Percentiles rank a stretch among this genome's conserved stretches.
Conservation (phyloP, 2,113 vertebrate species). For the Toxotes chatareus region DNA sequence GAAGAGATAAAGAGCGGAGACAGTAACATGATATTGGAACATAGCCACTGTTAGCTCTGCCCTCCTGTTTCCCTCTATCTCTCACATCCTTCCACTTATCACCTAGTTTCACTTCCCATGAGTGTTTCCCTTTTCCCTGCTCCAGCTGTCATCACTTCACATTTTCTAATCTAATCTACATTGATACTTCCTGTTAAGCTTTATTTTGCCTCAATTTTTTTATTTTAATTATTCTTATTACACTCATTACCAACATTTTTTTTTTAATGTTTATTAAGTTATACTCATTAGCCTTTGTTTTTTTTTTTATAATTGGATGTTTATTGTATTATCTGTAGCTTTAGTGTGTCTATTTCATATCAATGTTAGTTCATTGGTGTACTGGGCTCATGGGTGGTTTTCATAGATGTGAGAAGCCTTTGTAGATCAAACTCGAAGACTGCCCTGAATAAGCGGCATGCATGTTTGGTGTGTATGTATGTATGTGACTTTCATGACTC, state of each 20-base stretch:
- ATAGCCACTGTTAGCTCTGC: slow-evolving; percentile 8
- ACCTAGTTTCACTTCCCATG: slow-evolving; percentile 32
- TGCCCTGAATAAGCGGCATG: slow-evolving; percentile 56
- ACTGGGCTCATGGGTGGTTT: slow-evolving; percentile 62
- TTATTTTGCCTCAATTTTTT: slow-evolving; percentile 34
- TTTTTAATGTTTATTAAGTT: slow-evolving; percentile 67
- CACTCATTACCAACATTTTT: slow-evolving; percentile 51
- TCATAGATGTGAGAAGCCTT: slow-evolving; percentile 67
- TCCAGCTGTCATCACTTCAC: slow-evolving; percentile 28
- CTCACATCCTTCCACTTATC: slow-evolving; percentile 9
- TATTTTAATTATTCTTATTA: slow-evolving; percentile 37
- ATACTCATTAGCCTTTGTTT: slow-evolving; percentile 59
- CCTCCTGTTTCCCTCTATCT: slow-evolving; percentile 30
- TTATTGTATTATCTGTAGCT: slow-evolving; percentile 55
- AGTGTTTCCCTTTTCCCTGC: slow-evolving; percentile 22
- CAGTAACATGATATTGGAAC: slow-evolving; percentile 28
- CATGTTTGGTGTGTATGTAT: slow-evolving; percentile 36
- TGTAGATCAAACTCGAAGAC: slow-evolving; percentile 74
- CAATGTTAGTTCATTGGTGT: slow-evolving; percentile 51
- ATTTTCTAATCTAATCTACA: neutral
- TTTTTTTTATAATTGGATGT: slow-evolving; percentile 62
- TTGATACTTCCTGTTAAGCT: neutral
- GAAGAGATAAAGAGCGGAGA: slow-evolving; percentile 21
- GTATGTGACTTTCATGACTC: slow-evolving; percentile 59
- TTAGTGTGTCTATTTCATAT: slow-evolving; percentile 48